These are phyloP conservation scores for Tanaodytes sp. DNA, from an alignment of 2,888 invertebrate species.

Conservation along the genomic window DNA sequence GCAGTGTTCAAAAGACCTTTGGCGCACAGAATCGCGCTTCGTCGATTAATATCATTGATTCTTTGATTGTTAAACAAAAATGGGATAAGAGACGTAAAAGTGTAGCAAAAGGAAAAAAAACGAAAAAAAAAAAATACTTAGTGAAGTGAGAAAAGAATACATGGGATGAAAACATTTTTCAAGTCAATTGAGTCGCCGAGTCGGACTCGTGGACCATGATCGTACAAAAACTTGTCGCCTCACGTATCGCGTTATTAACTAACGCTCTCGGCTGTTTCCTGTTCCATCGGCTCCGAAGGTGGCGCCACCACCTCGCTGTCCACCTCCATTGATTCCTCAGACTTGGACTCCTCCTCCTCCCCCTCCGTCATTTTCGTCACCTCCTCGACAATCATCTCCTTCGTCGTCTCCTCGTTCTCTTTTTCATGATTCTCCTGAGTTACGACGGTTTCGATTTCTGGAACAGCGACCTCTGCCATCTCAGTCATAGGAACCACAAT, in stretches of 20 bases:
- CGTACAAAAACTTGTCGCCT: no score
- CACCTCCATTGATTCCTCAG: constrained; percentile 68
- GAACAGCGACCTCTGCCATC: background rate
- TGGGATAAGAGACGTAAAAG: background rate
- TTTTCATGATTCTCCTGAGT: constrained; percentile 9
- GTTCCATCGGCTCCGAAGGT: constrained; percentile 70
- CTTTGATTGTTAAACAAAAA: no score
- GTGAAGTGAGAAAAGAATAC: constrained; percentile 3
- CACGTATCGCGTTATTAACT: constrained; percentile 63
- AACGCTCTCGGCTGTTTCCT: constrained; percentile 64
- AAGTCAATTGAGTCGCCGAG: constrained; percentile 6
- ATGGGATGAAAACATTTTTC: no score
- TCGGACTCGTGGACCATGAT: no score
- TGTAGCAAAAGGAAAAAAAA: background rate
- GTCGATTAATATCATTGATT: constrained; percentile 30
- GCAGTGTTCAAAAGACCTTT: constrained; percentile 41
- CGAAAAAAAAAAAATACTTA: constrained; percentile 3
- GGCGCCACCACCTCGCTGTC: constrained; percentile 65
- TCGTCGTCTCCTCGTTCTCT: constrained; percentile 31
- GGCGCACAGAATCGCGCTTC: constrained; percentile 24
- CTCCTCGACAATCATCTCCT: constrained; percentile 38
- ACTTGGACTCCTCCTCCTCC: constrained; percentile 41
- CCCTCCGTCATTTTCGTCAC: background rate
- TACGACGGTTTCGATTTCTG: constrained; percentile 17
- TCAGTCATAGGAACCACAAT: no score